Conservation (phyloP, 2,113 vertebrate genomes). For the Pedionomus torquatus region DNA sequence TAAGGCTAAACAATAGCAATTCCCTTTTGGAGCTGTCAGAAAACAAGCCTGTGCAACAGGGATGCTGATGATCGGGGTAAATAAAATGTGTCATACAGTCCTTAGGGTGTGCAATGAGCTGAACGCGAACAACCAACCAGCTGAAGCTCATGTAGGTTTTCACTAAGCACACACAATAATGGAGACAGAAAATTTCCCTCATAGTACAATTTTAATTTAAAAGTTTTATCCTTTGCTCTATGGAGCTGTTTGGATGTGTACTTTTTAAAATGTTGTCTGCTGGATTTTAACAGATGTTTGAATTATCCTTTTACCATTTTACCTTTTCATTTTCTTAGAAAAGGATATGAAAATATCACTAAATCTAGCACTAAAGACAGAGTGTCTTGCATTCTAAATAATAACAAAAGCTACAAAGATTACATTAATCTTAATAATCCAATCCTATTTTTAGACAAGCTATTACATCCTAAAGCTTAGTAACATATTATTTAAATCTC, state of each 20-base stretch:
- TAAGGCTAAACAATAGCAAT: not conserved
- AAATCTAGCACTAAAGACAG: not conserved
- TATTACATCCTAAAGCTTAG: slow-evolving; percentile 51
- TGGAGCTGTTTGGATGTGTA: not conserved
- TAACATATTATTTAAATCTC: slow-evolving; percentile 56
- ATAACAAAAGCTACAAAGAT: slow-evolving; percentile 48
- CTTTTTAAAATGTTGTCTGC: not conserved
- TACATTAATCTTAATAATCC: slow-evolving; percentile 63
- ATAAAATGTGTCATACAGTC: not conserved
- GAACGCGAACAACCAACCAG: not conserved
- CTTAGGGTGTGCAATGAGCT: not conserved
- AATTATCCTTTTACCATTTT: not conserved
- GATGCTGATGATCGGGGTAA: not conserved
- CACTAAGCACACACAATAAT: not conserved
- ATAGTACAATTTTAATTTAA: not conserved
- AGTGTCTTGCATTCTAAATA: slow-evolving; percentile 18
- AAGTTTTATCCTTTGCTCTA: not conserved
- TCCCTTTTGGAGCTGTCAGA: not conserved
- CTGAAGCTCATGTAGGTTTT: slow-evolving; percentile 1
- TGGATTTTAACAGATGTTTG: not conserved
- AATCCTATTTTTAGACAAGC: slow-evolving; percentile 56
- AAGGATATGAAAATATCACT: not conserved
- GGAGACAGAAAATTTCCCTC: not conserved
- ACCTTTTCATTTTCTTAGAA: not conserved
- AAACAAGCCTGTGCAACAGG: not conserved